A percentile compares a stretch with the other conserved stretches of the same genome.
Conservation (phyloP, 2,797 vertebrate genomes). For the Capromys pilorides region DNA sequence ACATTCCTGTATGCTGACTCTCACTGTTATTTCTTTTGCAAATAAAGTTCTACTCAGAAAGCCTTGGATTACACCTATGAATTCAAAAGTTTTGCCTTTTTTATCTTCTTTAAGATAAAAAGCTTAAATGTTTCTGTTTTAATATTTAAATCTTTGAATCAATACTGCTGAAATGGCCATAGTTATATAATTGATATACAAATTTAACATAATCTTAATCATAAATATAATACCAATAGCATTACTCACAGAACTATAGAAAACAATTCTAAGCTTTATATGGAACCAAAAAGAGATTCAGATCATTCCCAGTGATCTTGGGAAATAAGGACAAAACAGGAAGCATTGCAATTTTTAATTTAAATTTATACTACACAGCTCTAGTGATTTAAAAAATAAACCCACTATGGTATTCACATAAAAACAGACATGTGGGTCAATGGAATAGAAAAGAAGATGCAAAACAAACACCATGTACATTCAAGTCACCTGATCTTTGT, state of each 20-base stretch:
- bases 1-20: background rate
- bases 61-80: background rate
- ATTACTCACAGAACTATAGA: background rate
- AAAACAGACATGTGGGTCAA: background rate
- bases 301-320: background rate
- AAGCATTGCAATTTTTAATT: background rate
- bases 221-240: background rate
- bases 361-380: background rate
- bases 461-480: background rate
- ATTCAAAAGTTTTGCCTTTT: background rate
- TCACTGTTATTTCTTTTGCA: background rate
- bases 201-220: background rate
- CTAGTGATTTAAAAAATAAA: background rate
- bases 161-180: background rate
- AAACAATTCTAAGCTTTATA: background rate
- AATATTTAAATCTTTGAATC: background rate
- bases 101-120: background rate
- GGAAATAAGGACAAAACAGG: background rate
- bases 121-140: background rate
- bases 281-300: background rate
- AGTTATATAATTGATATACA: background rate
- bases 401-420: background rate
- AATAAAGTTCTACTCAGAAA: background rate
- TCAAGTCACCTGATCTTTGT: background rate
- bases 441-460: background rate